Percentiles rank a stretch among this genome's conserved stretches.
phyloP scores from a whole-genome alignment of 37 sponge, comb jelly and placozoan genomes.

The Dysidea cf. avara region DNA sequence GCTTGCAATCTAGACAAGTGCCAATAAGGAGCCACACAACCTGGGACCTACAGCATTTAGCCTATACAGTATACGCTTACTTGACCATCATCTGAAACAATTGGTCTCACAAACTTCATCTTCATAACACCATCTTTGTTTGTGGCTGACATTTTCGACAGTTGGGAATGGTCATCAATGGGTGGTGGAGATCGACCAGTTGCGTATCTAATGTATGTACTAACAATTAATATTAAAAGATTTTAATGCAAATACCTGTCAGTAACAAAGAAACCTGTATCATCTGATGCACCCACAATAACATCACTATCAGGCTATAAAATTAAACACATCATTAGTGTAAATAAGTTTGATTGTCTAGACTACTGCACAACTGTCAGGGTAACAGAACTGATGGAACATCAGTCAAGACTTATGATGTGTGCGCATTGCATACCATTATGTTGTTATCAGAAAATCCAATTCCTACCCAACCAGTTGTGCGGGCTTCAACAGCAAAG shows the following conservation, averaged over 20 bases:
- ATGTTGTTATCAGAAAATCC: conserved; percentile 51
- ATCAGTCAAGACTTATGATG: background rate
- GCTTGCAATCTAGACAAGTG: too few species aligned
- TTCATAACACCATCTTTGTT: conserved; percentile 24
- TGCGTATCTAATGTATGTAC: conserved; percentile 5
- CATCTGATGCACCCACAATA: conserved; percentile 39
- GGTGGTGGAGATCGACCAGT: conserved; percentile 16
- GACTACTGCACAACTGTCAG: conserved; percentile 22
- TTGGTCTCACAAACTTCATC: conserved; percentile 42
- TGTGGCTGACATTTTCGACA: background rate
- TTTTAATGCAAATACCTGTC: conserved; percentile 39
- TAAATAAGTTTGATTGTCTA: conserved; percentile 19
- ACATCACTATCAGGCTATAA: conserved; percentile 42
- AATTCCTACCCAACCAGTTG: conserved; percentile 37
- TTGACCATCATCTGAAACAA: conserved; percentile 8
- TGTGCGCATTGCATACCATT: conserved; percentile 27
- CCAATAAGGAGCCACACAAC: too few species aligned
- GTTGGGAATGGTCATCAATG: conserved; percentile 33
- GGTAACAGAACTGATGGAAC: background rate
- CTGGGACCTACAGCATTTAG: too few species aligned
- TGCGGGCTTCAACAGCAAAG: conserved; percentile 22
- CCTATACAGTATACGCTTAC: too few species aligned
- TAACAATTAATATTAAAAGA: background rate
- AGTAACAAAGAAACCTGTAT: conserved; percentile 22
- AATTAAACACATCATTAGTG: background rate